phyloP scores from a whole-genome alignment of 2,113 vertebrate genomes.

The Sula dactylatra region DNA sequence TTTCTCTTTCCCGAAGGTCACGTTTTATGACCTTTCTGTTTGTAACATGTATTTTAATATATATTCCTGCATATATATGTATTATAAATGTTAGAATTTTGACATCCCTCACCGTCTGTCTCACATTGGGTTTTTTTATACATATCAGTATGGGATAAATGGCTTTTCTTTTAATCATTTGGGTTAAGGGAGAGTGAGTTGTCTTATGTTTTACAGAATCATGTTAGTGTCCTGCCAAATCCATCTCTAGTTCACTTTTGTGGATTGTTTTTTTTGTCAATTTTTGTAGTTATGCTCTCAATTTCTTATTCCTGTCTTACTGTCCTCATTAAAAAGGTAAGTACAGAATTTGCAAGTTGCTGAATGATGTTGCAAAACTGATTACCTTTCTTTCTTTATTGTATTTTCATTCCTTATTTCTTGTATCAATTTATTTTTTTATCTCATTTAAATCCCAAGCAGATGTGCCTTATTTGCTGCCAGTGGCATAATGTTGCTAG shows the following conservation, averaged over 20 bases:
- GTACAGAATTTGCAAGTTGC: background rate
- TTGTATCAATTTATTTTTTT: background rate
- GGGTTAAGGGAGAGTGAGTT: background rate
- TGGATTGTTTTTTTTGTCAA: background rate
- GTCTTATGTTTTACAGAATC: background rate
- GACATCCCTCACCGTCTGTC: background rate
- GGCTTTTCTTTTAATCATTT: background rate
- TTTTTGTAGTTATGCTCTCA: background rate
- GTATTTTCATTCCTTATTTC: background rate
- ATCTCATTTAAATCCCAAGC: background rate
- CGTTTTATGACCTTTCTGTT: background rate
- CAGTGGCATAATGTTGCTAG: background rate
- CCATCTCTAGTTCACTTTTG: background rate
- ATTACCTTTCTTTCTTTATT: background rate
- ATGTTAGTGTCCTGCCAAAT: background rate
- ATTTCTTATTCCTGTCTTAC: background rate
- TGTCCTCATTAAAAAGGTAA: background rate
- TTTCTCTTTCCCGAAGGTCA: background rate
- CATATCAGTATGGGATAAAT: background rate
- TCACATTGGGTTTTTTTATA: background rate
- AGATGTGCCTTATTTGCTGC: background rate
- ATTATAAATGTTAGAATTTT: background rate
- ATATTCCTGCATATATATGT: background rate
- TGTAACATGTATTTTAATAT: background rate
- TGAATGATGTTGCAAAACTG: background rate